Evolutionary conservation across 1,140 invertebrate genomes (phyloP).

Genomic region (Drosophila pallidifrons): DNA sequence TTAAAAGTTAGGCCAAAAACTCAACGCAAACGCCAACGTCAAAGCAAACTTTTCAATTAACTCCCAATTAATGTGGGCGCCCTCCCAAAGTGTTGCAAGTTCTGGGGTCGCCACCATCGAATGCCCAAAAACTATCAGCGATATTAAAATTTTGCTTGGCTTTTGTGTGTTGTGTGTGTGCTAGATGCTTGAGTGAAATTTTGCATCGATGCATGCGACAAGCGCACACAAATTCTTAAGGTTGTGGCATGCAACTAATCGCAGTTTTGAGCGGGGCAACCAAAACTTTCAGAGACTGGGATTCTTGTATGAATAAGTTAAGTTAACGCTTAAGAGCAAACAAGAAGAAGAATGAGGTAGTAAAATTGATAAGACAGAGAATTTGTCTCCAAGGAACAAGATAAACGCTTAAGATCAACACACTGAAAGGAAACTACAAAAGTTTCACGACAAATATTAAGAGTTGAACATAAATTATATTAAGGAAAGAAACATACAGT

Average conservation of each 20-base stretch:
- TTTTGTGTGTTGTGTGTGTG: slow-evolving; percentile 37
- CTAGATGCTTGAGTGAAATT: slow-evolving; percentile 16
- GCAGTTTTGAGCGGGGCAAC: background rate
- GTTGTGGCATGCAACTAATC: background rate
- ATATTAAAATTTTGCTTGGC: slow-evolving; percentile 28
- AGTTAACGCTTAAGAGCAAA: too few species aligned
- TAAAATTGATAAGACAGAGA: too few species aligned
- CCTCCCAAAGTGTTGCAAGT: background rate
- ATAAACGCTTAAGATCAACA: too few species aligned
- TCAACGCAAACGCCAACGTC: slow-evolving; percentile 1
- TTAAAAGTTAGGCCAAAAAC: slow-evolving; percentile 44
- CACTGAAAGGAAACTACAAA: too few species aligned
- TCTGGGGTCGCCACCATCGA: slow-evolving; percentile 15
- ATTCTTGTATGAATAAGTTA: background rate
- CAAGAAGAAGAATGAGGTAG: too few species aligned
- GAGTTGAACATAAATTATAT: too few species aligned
- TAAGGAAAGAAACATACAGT: too few species aligned
- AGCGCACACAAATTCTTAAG: background rate
- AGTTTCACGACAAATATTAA: too few species aligned
- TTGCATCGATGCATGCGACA: slow-evolving; percentile 6
- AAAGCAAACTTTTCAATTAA: slow-evolving; percentile 72
- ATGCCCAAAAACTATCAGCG: slow-evolving; percentile 25
- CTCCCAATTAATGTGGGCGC: slow-evolving; percentile 71
- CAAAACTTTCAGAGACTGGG: too few species aligned
- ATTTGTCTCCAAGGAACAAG: too few species aligned